Base-by-base conservation (phyloP, 1,140 invertebrate species). In the Sogatella furcifera region DNA sequence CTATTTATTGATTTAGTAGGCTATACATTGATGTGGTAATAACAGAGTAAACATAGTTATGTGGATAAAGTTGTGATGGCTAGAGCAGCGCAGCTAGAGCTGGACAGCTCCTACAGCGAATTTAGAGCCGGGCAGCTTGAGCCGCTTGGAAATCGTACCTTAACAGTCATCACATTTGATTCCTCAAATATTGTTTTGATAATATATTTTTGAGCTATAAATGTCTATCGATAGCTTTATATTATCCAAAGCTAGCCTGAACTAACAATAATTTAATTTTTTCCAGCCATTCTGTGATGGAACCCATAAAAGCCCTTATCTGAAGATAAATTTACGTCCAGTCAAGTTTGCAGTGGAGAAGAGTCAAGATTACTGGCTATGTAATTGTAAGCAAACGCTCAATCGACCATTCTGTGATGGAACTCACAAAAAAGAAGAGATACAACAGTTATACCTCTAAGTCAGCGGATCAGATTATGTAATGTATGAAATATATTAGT, bases 351-450 rank as follows among this genome's bases (percentile, higher is more conserved):
- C 78, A 66, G 92, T 97, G 1, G 81, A 84, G 52, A 85, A 96
- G 77, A 89, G 86, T 0, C 94, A 94, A 72, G 89, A 96, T 14
- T 97, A 97, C 71, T 98, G 92, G 92, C 77, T 99, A 4, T 99
- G 97, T 72, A 97, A 97, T 71, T 99, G 97, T 72, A 99, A 99
- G 73, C 95, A 98, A 73, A 96, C 95, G 3, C 80, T 81, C 46
- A 90, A 95, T 68, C 78, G 92, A 67, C 97, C 97, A 9, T 98
- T 98, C 72, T 99, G 97, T 80, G 97, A 99, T 80, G 96, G 96
- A 21, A 89, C 93, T 22, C 96, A 98, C 72, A 88, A 89, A 73
- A 74, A 76, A 55, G 74, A 80, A 57, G 78, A 84, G 43, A 81
- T 92, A 60, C 84, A 89, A 70, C 62, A 61, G 17, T 5, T 41